phyloP scores from a whole-genome alignment of 2,888 invertebrate genomes.

The Agrilus mali region DNA sequence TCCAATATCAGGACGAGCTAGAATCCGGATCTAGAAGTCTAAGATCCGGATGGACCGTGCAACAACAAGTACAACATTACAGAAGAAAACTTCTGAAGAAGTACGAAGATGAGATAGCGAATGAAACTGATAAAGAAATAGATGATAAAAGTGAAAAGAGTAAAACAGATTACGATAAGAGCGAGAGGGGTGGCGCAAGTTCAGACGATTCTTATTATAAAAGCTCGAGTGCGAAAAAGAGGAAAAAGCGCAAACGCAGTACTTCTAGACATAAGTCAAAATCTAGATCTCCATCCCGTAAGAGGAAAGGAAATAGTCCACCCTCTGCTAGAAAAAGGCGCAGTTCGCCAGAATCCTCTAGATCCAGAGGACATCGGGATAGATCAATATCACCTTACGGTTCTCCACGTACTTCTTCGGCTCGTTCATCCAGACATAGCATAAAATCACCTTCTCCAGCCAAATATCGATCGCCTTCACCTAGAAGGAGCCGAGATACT shows the following conservation, averaged over 20 bases:
- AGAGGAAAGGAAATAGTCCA: constrained; percentile 15
- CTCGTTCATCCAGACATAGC: constrained; percentile 24
- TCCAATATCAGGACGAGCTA: constrained; percentile 92
- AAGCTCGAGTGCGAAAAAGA: too few species aligned
- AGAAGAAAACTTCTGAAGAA: constrained; percentile 78
- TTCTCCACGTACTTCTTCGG: constrained; percentile 26
- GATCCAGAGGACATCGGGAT: constrained; percentile 19
- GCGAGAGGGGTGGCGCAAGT: constrained; percentile 24
- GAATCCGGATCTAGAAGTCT: constrained; percentile 70
- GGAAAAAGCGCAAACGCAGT: too few species aligned
- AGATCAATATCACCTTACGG: constrained; percentile 27
- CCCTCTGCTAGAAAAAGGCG: constrained; percentile 31
- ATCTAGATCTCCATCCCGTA: too few species aligned
- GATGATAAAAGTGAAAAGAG: constrained; percentile 24
- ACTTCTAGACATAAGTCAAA: too few species aligned
- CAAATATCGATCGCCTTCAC: constrained; percentile 9
- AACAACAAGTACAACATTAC: constrained; percentile 83
- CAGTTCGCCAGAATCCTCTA: constrained; percentile 29
- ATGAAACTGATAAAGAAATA: constrained; percentile 19
- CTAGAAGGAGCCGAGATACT: constrained; percentile 18
- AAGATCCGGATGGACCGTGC: constrained; percentile 60
- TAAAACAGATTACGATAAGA: constrained; percentile 29
- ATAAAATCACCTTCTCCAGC: constrained; percentile 26
- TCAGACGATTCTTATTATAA: constrained; percentile 25
- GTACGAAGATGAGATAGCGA: constrained; percentile 34